Base-by-base conservation (phyloP, 2,797 vertebrate species). In the Sebastes jordani region DNA sequence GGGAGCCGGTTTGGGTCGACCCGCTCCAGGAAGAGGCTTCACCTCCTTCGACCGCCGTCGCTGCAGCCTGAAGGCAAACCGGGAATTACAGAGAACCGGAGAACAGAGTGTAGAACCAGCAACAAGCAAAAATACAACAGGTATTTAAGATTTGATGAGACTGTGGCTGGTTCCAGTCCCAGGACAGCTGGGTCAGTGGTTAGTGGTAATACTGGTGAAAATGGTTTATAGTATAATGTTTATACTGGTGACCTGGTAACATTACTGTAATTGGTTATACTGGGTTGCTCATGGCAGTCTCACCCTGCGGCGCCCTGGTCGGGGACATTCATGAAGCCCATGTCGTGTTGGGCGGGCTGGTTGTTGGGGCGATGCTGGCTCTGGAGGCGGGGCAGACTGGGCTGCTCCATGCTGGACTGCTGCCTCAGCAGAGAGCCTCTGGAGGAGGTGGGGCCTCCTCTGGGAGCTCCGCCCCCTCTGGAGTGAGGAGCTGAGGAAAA, bases 271-370 rank as follows among this genome's bases (percentile, higher is more conserved):
- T 7, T 22, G 22, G 52, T 62, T 18, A 3, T 8, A 36, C 38
- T 56, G 25, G 2, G 11, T 2, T 32, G 11, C 23, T 74, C 32
- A 14, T 0, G 8, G 38, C 0, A 1, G 30, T 6, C 95, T 95
- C 68, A 97, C 97, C 96, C 97, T 1, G 95, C 96, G 0, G 96
- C 96, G 0, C 97, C 97, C 80, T 96, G 95, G 16, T 97, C 97
- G 0, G 97, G 97, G 18, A 97, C 97, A 0, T 89, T 82, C 97
- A 97, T 97, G 89, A 97, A 97, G 58, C 90, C 93, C 93, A 95
- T 93, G 89, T 97, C 94, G 0, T 86, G 54, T 6, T 72, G 81
- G 1, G 16, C 4, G 2, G 5, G 2, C 0, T 18, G 75, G 54
- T 52, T 78, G 63, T 70, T 22, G 1, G 6, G 3, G 13, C 54